Evolutionary conservation across 2,113 vertebrate species (phyloP).

Genomic region (Aptenodytes forsteri): DNA sequence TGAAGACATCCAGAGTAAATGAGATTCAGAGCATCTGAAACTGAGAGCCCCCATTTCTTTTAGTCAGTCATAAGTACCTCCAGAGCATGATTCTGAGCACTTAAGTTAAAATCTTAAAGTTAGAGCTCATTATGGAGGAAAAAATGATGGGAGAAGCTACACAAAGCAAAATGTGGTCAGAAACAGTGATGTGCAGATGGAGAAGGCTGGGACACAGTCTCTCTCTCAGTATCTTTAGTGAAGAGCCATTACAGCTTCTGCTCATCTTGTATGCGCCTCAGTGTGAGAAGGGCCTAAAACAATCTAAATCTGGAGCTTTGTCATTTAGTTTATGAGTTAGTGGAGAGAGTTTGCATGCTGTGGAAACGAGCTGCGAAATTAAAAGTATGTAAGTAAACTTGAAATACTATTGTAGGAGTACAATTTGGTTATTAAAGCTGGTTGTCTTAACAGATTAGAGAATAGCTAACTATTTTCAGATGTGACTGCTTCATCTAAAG

Average conservation of each 20-base stretch:
- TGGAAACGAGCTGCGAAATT: not conserved
- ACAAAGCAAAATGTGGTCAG: not conserved
- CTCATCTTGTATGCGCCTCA: not conserved
- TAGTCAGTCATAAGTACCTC: not conserved
- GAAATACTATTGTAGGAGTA: not conserved
- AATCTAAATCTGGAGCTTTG: not conserved
- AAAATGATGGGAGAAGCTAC: not conserved
- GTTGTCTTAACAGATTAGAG: not conserved
- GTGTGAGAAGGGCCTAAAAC: not conserved
- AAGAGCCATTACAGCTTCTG: not conserved
- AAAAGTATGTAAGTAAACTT: not conserved
- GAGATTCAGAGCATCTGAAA: not conserved
- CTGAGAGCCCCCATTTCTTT: not conserved
- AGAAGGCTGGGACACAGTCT: not conserved
- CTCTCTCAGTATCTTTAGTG: not conserved
- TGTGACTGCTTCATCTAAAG: not conserved
- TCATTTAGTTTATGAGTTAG: not conserved
- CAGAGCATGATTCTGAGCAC: not conserved
- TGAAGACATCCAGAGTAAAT: not conserved
- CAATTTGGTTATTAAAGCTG: not conserved
- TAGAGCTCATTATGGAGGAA: not conserved
- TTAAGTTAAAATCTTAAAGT: not conserved
- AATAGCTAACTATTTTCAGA: not conserved
- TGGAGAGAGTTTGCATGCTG: not conserved
- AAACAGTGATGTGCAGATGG: not conserved